These are phyloP conservation scores for Uloborus plumipes DNA, from an alignment of 2,888 invertebrate genomes.

Conservation along the genomic window DNA sequence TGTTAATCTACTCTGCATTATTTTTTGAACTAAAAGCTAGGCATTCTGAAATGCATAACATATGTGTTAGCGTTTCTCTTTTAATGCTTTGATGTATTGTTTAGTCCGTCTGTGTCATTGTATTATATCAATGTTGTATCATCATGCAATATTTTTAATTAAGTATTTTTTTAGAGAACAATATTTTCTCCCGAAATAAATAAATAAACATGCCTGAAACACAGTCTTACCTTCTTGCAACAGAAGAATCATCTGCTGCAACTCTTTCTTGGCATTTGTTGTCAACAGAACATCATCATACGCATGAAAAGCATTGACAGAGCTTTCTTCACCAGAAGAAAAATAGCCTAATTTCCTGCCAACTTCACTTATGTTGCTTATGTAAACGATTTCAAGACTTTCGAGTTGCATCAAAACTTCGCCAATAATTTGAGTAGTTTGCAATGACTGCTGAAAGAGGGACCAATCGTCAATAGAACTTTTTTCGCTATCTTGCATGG, in stretches of 20 bases:
- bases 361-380: constrained; percentile 75
- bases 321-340: constrained; percentile 30
- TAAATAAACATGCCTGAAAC: background rate
- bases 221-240: constrained; percentile 43
- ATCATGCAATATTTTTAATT: background rate
- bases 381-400: constrained; percentile 78
- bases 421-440: constrained; percentile 74
- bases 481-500: constrained; percentile 68
- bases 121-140: background rate
- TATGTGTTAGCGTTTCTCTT: background rate
- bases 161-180: no score
- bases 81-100: background rate
- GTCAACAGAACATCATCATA: constrained; percentile 58
- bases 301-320: constrained; percentile 52
- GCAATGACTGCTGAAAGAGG: constrained; percentile 73
- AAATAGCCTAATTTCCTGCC: constrained; percentile 72
- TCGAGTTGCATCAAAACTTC: constrained; percentile 79
- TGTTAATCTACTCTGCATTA: no score
- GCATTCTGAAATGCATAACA: no score
- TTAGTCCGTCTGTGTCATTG: no score
- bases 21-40: no score
- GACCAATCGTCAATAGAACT: constrained; percentile 79
- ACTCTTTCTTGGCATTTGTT: constrained; percentile 38
- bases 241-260: constrained; percentile 35
- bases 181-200: background rate